Evolutionary conservation across 2,113 vertebrate genomes (phyloP), one percentile per base, ranked within the genome.

Genomic region (Hemibagrus wyckioides): DNA sequence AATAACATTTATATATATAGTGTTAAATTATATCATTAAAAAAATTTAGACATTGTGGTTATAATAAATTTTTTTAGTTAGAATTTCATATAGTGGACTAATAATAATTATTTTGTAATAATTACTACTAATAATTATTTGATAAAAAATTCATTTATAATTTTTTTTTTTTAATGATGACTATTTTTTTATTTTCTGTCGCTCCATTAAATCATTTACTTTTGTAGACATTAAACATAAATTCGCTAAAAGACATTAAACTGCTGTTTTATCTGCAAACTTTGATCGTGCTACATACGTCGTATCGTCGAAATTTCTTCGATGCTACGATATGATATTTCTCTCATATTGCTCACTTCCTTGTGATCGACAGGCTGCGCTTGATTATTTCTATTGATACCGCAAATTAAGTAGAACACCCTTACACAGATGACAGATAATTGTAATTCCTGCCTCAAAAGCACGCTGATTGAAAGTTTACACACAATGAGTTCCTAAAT

Each of bases 401-500:
- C 10, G 13, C 33, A 25, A 54, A 63, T 80, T 36, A 25, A n/a
- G 28, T 39, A 76, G 67, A 54, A 59, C 10, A 30, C 4, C 41
- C 41, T 63, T 0, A 52, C 10, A 21, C 25, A 17, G 21, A 39
- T 54, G 48, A 57, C 50, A n/a, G 69, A 71, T 54, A 1, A 13
- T 69, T 54, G 25, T 21, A 73, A 73, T 79, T 36, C 19, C 28
- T 7, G 11, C 23, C 84, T 65, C n/a, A 61, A 76, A 85, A 61
- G 21, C 71, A 30, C 17, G 3, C 52, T n/a, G 54, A 75, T 19
- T 77, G 39, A 77, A 76, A 41, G 54, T 76, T 77, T 73, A 48
- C 84, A 48, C 63, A 75, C 54, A 56, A 52, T 15, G 48, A 79
- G 48, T 6, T 79, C 75, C 75, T 48, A 77, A 85, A 76, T 41